These are phyloP conservation scores for Mustela erminea DNA, from an alignment of 2,797 vertebrate species.

Conservation along the genomic window DNA sequence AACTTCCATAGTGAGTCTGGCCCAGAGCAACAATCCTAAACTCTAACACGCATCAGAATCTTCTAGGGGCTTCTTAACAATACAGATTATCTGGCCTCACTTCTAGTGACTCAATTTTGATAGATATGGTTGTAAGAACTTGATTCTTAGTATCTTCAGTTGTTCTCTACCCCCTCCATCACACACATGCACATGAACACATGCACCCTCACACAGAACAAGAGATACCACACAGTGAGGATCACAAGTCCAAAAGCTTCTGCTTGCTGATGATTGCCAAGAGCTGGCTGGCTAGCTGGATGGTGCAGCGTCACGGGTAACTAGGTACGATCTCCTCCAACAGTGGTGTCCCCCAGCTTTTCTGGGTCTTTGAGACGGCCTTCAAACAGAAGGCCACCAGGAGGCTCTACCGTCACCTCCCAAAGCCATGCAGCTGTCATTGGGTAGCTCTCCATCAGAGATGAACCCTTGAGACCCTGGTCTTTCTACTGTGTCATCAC, in stretches of 20 bases:
- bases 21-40: too few relatives aligned
- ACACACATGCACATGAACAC: not conserved
- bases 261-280: not conserved
- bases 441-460: not conserved
- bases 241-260: not conserved
- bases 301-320: not conserved
- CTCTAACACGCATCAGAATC: not conserved
- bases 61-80: not conserved
- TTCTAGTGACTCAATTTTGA: not conserved
- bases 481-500: not conserved
- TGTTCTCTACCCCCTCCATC: not conserved
- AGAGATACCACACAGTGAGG: not conserved
- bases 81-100: not conserved
- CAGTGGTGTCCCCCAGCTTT: not conserved
- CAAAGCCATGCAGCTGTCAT: not conserved
- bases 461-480: not conserved
- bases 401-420: not conserved
- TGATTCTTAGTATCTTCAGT: slow-evolving; percentile 11
- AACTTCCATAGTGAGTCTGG: not conserved
- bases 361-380: slow-evolving; percentile 20
- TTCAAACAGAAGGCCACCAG: not conserved
- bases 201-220: not conserved
- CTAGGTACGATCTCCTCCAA: not conserved
- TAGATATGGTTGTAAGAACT: not conserved
- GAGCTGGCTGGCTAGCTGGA: not conserved